Base-by-base conservation (phyloP, 1,140 invertebrate species). In the Drosophila teissieri region DNA sequence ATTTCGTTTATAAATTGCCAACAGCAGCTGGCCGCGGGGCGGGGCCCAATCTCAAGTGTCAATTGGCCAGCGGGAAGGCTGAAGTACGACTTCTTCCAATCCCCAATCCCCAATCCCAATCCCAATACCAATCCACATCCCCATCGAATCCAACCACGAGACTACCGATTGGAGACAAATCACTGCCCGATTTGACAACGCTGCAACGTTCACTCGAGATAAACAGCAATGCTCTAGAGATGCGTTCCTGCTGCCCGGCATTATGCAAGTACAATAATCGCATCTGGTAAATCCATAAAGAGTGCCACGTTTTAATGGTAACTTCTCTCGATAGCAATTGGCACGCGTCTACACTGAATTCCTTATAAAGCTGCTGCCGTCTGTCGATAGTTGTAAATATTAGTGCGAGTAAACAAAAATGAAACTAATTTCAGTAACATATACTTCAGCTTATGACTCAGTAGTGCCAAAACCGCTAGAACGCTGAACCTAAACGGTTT, bases 1-100 rank as follows among this genome's bases (percentile, higher is more conserved):
- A 89, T 89, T 89, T 89, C 84, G 84, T 89, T 89, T 89, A 89
- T 89, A 89, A 89, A 89, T 90, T 90, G 85, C 84, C 73, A 64
- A 44, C 68, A 70, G 68, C 68, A 73, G 56, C 27, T 15, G 48
- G 27, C 69, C 39, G 54, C 62, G 62, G 62, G 48, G 48, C 48
- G 48, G 48, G 48, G 48, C 48, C 48, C 48, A 52, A 58, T 51
- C 80, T 58, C 60, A 54, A 88, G 83, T 88, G 83, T 83, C 83
- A 88, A 88, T 88, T 88, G 82, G 78, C 62, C 56, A 63, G 61
- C 62, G 58, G 65, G 53, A 51, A 42, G 65, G 53, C 48, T 36
- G 44, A 22, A 55, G 40, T 39, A 12, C 11, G 37, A 14, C 14
- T 31, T 74, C 60, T 75, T 15, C 51, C 60, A 63, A 37, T 24